Conservation (phyloP, 2,888 invertebrate species). For the Eilema depressum region DNA sequence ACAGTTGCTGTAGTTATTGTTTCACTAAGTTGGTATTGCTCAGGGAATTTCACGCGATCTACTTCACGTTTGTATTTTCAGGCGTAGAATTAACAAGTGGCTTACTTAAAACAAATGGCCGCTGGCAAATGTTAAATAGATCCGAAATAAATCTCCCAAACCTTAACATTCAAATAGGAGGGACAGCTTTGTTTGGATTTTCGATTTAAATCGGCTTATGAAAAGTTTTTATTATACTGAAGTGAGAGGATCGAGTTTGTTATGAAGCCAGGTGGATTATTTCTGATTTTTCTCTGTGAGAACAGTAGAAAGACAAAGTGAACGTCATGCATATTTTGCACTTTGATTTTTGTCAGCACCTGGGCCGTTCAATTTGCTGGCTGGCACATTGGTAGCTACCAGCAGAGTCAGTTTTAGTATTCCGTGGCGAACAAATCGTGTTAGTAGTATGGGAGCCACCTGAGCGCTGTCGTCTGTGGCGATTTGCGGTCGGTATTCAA, state of each 20-base stretch:
- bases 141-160: slow-evolving; percentile 50
- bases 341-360: slow-evolving; percentile 29
- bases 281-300: slow-evolving; percentile 22
- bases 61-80: slow-evolving; percentile 16
- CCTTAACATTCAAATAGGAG: slow-evolving; percentile 53
- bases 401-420: slow-evolving; percentile 23
- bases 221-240: slow-evolving; percentile 52
- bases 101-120: slow-evolving; percentile 30
- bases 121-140: slow-evolving; percentile 42
- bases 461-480: slow-evolving; percentile 13
- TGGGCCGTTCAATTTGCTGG: slow-evolving; percentile 41
- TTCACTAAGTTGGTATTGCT: neutral
- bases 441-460: slow-evolving; percentile 27
- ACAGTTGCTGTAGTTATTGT: too few relatives aligned
- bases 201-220: slow-evolving; percentile 58
- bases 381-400: slow-evolving; percentile 26
- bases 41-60: neutral
- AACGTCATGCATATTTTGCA: slow-evolving; percentile 23
- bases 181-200: slow-evolving; percentile 59
- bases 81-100: slow-evolving; percentile 25
- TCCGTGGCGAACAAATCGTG: slow-evolving; percentile 36
- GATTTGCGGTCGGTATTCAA: slow-evolving; percentile 34
- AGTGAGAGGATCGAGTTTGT: slow-evolving; percentile 28
- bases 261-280: slow-evolving; percentile 25
- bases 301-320: slow-evolving; percentile 22